Evolutionary conservation across 2,888 invertebrate species (phyloP).

Genomic region (Drosophila prolongata): DNA sequence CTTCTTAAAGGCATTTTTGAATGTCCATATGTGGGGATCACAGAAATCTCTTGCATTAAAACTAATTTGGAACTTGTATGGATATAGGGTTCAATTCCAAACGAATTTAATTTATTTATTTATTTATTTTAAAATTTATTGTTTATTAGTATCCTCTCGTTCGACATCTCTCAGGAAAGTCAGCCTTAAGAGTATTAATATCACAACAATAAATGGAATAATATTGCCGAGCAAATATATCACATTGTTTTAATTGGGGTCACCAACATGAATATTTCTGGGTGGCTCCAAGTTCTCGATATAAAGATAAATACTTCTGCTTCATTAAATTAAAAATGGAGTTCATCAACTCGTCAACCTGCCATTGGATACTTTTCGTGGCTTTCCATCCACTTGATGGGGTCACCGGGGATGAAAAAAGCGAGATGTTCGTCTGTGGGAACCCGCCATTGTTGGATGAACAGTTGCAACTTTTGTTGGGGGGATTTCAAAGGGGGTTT

Average conservation of each 20-base stretch:
- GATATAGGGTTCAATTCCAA: too few species aligned
- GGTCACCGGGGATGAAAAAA: constrained; percentile 7
- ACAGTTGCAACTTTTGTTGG: constrained; percentile 15
- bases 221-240: too few species aligned
- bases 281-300: not conserved
- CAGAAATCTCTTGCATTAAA: too few species aligned
- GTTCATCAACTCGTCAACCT: constrained; percentile 2
- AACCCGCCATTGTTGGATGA: constrained; percentile 16
- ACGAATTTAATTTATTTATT: too few species aligned
- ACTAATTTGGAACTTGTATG: too few species aligned
- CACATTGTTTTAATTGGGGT: not conserved
- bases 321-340: constrained; percentile 7
- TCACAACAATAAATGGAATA: too few species aligned
- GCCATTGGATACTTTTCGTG: not conserved
- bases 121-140: too few species aligned
- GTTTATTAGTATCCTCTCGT: too few species aligned
- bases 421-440: constrained; percentile 12
- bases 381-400: constrained; percentile 2
- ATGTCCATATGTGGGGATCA: too few species aligned
- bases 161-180: too few species aligned
- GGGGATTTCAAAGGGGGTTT: not conserved
- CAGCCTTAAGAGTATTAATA: too few species aligned
- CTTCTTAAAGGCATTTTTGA: not conserved
- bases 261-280: not conserved
- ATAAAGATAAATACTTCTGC: too few species aligned